phyloP scores from a whole-genome alignment of 2,797 vertebrate genomes.

The Sebastes kiyomatsui region DNA sequence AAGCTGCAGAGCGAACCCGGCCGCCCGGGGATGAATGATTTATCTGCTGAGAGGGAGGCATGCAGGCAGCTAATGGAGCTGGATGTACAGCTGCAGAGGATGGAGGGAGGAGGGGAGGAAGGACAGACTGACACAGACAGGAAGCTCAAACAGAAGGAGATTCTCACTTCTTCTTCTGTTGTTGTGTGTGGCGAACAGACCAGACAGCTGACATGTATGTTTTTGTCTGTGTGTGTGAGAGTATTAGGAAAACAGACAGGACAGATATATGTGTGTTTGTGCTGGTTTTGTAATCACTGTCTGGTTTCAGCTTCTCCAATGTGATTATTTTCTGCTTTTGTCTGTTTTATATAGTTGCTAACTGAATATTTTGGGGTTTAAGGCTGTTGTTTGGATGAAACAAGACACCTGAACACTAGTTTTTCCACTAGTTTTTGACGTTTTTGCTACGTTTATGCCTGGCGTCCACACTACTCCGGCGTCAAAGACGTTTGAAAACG shows the following conservation, averaged over 20 bases:
- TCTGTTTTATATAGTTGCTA: neutral
- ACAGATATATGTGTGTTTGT: neutral
- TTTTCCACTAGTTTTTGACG: neutral
- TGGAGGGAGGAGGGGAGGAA: conserved; percentile 9
- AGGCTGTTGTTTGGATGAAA: neutral
- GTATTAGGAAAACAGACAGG: neutral
- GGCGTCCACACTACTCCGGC: no score
- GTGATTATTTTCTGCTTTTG: neutral
- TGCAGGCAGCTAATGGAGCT: conserved; percentile 44
- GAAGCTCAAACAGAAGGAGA: conserved; percentile 18
- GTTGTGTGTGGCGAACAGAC: conserved; percentile 3
- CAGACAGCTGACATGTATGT: conserved; percentile 35
- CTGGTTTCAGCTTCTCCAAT: no score
- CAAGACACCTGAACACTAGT: neutral
- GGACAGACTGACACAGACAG: conserved; percentile 2
- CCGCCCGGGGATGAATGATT: conserved; percentile 59
- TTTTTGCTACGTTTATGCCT: no score
- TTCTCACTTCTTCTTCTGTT: conserved; percentile 20
- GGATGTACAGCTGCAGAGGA: conserved; percentile 60
- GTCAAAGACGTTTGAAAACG: no score
- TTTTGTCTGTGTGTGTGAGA: neutral
- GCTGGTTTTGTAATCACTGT: neutral
- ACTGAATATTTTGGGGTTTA: neutral
- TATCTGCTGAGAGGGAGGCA: conserved; percentile 45
- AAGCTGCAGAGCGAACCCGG: neutral